Conservation (phyloP, 2,113 vertebrate genomes). For the Chamaetylas fuelleborni region DNA sequence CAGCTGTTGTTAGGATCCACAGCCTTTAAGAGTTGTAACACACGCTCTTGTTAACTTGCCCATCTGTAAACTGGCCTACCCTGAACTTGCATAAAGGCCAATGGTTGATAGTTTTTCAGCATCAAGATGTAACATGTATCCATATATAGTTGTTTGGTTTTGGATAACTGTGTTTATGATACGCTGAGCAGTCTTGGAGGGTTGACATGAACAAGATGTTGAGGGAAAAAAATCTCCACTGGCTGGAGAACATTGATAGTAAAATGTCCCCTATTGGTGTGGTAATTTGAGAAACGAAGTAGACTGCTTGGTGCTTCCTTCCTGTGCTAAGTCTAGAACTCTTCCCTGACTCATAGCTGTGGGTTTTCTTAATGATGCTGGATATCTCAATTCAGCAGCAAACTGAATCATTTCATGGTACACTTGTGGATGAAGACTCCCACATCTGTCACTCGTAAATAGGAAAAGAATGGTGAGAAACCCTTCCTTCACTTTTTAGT, state of each 20-base stretch:
- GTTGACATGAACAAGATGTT: neutral
- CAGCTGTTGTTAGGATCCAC: neutral
- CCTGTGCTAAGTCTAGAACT: neutral
- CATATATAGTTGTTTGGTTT: neutral
- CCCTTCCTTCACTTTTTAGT: neutral
- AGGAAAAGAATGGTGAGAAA: neutral
- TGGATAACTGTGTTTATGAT: neutral
- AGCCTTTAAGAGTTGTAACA: neutral
- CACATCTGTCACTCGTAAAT: neutral
- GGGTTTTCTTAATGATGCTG: neutral
- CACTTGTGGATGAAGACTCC: neutral
- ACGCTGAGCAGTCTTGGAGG: neutral
- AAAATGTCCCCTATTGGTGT: neutral
- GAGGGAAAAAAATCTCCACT: neutral
- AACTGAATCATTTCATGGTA: neutral
- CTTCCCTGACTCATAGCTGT: neutral
- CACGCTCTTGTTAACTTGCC: neutral
- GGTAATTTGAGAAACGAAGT: slow-evolving; percentile 9
- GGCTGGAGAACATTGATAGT: neutral
- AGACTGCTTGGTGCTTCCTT: neutral
- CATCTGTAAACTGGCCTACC: neutral
- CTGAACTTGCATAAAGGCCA: neutral
- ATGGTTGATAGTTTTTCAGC: neutral
- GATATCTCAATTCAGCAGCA: neutral
- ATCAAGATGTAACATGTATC: neutral